Evolutionary conservation across 2,888 invertebrate species (phyloP), one percentile per base, ranked within the genome.

Genomic region (Drosophila neutralis): DNA sequence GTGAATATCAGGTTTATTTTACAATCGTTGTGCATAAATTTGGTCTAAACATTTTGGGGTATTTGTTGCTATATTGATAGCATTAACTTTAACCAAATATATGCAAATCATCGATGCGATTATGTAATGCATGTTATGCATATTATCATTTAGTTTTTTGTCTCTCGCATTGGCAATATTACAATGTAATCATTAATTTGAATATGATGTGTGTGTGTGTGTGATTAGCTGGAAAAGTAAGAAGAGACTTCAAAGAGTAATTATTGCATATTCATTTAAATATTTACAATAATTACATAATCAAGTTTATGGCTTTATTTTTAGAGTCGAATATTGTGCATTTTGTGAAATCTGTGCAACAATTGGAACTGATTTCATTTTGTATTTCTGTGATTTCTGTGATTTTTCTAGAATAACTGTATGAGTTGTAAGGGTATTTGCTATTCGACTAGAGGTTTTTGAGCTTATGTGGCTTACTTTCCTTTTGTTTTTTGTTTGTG

Each of bases 1-100:
- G 29, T 40, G 51, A n/a, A 64, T 48, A 82, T 73, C 82, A 54
- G 68, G 78, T 82, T 78, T 78, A 51, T 62, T 78, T 77, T 52
- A 71, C 54, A 31, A 62, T 31, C 60, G 45, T 4, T 48, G 61
- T 61, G 73, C 53, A 54, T 81, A 54, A 64, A 79, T 75, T 75
- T 61, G 54, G 49, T 61, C 57, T 61, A 65, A 35, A 42, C 45
- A 45, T 63, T 62, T 59, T 31, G 48, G 61, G 54, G 11, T 38
- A 69, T 76, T 48, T n/a, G 11, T 45, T 48, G 31, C 29, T 40
- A 7, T 36, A 15, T n/a, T 38, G n/a, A 36, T 24, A 45, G 24
- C 27, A 24, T 24, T 15, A 36, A 18, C 4, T 40, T 48, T 27
- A 27, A 45, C 29, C 49, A 29, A n/a, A 38, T 54, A 38, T 53